phyloP scores from a whole-genome alignment of 2,113 vertebrate genomes.

The Podarcis cretensis region DNA sequence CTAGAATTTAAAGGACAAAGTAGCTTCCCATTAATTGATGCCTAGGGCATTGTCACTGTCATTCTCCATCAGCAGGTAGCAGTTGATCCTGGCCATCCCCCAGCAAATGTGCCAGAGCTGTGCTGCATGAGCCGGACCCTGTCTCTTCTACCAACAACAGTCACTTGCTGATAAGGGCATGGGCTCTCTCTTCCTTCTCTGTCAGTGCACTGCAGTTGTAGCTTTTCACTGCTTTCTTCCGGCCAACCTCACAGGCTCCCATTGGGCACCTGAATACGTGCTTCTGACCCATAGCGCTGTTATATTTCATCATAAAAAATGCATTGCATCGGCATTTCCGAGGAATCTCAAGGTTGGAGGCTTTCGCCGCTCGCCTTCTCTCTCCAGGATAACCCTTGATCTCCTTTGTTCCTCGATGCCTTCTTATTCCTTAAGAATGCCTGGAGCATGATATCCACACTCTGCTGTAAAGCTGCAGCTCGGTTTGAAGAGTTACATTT shows the following conservation, averaged over 20 bases:
- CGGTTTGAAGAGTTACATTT: constrained; percentile 14
- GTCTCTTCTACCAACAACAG: not conserved
- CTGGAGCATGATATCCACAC: not conserved
- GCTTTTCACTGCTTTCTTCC: not conserved
- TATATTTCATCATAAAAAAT: not conserved
- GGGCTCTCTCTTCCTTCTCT: not conserved
- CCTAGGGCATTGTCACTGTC: not conserved
- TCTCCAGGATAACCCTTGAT: not conserved
- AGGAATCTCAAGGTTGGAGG: not conserved
- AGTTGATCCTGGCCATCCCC: not conserved
- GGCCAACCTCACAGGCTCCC: not conserved
- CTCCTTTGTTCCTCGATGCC: not conserved
- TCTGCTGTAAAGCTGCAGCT: not conserved
- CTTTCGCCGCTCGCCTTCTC: not conserved
- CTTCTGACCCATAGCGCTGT: not conserved
- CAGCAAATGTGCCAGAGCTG: not conserved
- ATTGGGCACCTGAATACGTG: not conserved
- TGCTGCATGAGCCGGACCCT: not conserved
- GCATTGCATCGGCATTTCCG: not conserved
- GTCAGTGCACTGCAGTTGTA: too few relatives aligned
- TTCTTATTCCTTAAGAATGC: constrained; percentile 4
- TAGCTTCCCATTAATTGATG: not conserved
- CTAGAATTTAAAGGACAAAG: not conserved
- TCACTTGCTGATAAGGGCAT: not conserved
- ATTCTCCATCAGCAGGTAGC: not conserved